Base-by-base conservation (phyloP, 2,888 invertebrate genomes). In the Catocala fraxini region DNA sequence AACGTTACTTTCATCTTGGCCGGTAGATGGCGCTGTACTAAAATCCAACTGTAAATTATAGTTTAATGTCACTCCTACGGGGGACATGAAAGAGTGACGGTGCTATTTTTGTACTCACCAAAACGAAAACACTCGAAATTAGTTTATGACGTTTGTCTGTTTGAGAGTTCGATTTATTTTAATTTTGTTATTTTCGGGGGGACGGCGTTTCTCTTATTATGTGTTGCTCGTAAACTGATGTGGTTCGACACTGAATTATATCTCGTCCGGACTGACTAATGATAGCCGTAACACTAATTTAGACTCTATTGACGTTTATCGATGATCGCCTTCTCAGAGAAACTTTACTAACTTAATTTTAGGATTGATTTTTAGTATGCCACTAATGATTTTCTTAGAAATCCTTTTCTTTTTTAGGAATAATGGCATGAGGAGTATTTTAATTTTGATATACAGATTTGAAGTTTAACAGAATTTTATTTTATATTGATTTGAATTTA, bases 81-180 rank as follows among this genome's bases (percentile, higher is more conserved):
- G 86, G 81, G 84, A 93, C 92, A 92, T 94, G 93, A 93, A 94
- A 93, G 93, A 92, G 89, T 92, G 92, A 91, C 88, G 91, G 83
- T 82, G 89, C 92, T 94, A 93, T 94, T 93, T 93, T 92, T 88
- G 92, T 89, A 82, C 82, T 81, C 82, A 89, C 89, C 91, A 93
- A 93, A 93, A 93, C 89, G 92, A 93, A 92, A 92, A 92, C 92
- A 90, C 86, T 93, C 92, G 92, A 93, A 94, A 93, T 93, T 93
- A 92, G 92, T 94, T 93, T 94, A 94, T 94, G 93, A 93, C 93
- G 92, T 89, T 91, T 93, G 93, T 90, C 92, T 91, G 92, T 39
- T 39, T 39, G 35, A 39, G 91, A 91, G 92, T 93, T 94, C 93
- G 93, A 94, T 93, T 93, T 93, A 93, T 93, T 93, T 94, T 92